Base-by-base conservation (phyloP, 2,113 vertebrate genomes). In the Electrona antarctica region DNA sequence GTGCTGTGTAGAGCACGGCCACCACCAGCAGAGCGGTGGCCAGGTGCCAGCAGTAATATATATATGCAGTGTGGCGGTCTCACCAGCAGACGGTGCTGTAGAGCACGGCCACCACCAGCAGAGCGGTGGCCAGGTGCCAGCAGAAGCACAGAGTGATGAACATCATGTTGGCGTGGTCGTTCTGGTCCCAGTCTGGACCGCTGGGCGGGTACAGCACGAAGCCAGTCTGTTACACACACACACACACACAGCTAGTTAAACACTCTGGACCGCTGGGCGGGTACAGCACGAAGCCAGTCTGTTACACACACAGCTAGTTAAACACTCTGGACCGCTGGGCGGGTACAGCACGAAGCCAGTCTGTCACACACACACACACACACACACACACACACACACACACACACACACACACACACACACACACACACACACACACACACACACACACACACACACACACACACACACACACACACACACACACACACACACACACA, bases 121-220 rank as follows among this genome's bases (percentile, higher is more conserved):
- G 81, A 71, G 91, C 85, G 61, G 95, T 91, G 45, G 93, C 95
- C 0, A 96, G 94, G 91, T 99, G 97, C 97, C 96, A 98, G 81
- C 96, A 96, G 84, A 94, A 97, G 80, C 96, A 98, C 90, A 97
- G 92, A 58, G 95, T 95, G 65, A 99, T 74, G 81, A 98, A 97
- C 94, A 96, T 94, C 84, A 94, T 69, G 45, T 96, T 98, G 73
- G 73, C 91, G 67, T 95, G 94, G 84, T 98, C 96, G 0, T 2
- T 85, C 66, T 90, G 84, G 85, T 97, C 94, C 97, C 98, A 99
- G 71, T 93, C 89, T 8, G 93, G 87, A 7, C 95, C 95, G 3
- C 67, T 90, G 7, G 92, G 94, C 7, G 98, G 94, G 79, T 95
- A 99, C 80, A 99, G 93, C 63, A 99, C 93, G 85, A 96, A 99